Percentiles rank a stretch among this genome's conserved stretches.
Conservation (phyloP, 2,888 invertebrate genomes). For the Danaus chrysippus region DNA sequence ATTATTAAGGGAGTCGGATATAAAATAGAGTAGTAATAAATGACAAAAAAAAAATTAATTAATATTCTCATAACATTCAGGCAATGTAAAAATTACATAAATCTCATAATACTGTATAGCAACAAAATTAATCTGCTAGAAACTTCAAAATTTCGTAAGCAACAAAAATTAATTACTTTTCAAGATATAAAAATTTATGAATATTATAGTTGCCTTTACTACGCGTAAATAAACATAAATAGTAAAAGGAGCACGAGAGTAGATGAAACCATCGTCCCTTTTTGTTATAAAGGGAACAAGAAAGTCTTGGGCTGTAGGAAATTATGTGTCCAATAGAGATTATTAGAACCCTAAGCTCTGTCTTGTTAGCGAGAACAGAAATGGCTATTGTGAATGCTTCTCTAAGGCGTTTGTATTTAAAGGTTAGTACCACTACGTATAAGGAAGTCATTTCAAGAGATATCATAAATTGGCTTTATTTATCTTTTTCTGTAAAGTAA, state of each 20-base stretch:
- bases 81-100: no score
- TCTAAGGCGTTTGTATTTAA: background rate
- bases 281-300: constrained; percentile 12
- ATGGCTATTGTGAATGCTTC: constrained; percentile 23
- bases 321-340: constrained; percentile 48
- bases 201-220: background rate
- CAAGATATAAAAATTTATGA: no score
- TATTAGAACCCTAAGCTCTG: constrained; percentile 36
- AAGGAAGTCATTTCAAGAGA: background rate
- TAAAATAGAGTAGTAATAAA: no score
- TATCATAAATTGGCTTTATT: no score
- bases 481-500: no score
- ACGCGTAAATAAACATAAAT: background rate
- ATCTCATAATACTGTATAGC: no score
- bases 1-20: no score
- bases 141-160: no score
- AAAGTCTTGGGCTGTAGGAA: constrained; percentile 35
- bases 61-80: no score
- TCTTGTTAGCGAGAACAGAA: constrained; percentile 26
- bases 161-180: no score
- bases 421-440: background rate
- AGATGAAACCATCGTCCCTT: background rate
- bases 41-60: no score
- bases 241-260: background rate
- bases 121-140: no score